These are phyloP conservation scores for Melinaea marsaeus DNA, from an alignment of 2,888 invertebrate species.

Conservation along the genomic window DNA sequence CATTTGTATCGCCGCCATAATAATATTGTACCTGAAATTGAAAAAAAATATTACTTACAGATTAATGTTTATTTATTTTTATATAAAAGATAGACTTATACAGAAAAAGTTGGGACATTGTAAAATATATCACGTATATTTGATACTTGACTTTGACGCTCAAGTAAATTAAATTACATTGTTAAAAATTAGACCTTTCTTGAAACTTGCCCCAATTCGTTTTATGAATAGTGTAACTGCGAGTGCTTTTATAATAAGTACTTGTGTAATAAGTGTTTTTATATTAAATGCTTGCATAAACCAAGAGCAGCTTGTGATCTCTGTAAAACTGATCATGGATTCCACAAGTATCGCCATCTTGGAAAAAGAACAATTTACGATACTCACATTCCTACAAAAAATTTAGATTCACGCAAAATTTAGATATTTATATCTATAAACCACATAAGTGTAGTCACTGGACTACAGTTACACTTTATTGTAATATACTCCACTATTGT, in stretches of 20 bases:
- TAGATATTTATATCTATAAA: too few relatives aligned
- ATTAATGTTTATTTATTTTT: too few relatives aligned
- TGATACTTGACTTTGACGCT: slow-evolving; percentile 16
- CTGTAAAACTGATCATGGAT: slow-evolving; percentile 81
- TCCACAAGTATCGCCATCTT: slow-evolving; percentile 51
- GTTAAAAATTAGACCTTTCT: slow-evolving; percentile 49
- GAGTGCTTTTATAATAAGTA: too few relatives aligned
- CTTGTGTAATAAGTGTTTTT: too few relatives aligned
- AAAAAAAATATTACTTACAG: too few relatives aligned
- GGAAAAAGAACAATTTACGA: slow-evolving; percentile 73
- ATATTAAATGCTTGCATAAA: slow-evolving; percentile 30
- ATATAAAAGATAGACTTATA: too few relatives aligned
- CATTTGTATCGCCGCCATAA: slow-evolving; percentile 60
- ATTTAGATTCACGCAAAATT: too few relatives aligned
- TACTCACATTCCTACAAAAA: slow-evolving; percentile 61
- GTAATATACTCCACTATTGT: too few relatives aligned
- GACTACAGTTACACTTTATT: too few relatives aligned
- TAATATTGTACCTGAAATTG: slow-evolving; percentile 71
- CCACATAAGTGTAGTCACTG: too few relatives aligned
- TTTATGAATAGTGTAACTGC: slow-evolving; percentile 48
- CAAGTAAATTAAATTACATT: slow-evolving; percentile 21
- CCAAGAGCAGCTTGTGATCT: slow-evolving; percentile 81
- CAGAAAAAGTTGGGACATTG: too few relatives aligned
- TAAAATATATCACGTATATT: slow-evolving; percentile 17
- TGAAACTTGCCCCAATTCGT: slow-evolving; percentile 83